These are phyloP conservation scores for Magallana ariakensis DNA, from an alignment of 1,140 invertebrate species.

Conservation along the genomic window DNA sequence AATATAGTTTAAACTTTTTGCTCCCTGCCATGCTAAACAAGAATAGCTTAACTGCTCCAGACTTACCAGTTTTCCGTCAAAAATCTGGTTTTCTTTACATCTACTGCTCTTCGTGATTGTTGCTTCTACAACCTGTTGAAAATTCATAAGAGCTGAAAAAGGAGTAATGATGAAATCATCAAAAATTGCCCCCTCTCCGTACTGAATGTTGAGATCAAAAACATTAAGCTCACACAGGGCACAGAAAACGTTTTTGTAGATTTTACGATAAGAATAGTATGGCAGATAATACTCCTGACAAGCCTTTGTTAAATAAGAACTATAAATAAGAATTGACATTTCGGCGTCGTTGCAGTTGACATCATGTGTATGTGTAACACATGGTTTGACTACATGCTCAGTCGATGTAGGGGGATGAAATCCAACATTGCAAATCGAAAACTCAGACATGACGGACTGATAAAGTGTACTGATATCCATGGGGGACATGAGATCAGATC, in stretches of 20 bases:
- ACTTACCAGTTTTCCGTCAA: background rate
- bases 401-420: background rate
- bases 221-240: background rate
- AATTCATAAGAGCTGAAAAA: conserved; percentile 16
- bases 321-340: background rate
- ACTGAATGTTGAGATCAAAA: background rate
- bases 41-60: background rate
- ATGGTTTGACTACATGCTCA: background rate
- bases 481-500: background rate
- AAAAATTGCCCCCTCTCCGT: background rate
- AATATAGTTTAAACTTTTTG: background rate
- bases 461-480: background rate
- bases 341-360: background rate
- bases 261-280: background rate
- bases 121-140: background rate
- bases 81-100: background rate
- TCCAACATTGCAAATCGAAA: background rate
- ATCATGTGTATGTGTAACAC: background rate
- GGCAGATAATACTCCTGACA: background rate
- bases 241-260: conserved; percentile 15
- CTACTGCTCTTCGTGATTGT: background rate
- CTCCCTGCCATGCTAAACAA: background rate
- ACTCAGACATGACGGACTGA: background rate
- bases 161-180: background rate
- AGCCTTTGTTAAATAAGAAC: background rate